Conservation (phyloP, 2,113 vertebrate species). For the Amblyornis subalaris region DNA sequence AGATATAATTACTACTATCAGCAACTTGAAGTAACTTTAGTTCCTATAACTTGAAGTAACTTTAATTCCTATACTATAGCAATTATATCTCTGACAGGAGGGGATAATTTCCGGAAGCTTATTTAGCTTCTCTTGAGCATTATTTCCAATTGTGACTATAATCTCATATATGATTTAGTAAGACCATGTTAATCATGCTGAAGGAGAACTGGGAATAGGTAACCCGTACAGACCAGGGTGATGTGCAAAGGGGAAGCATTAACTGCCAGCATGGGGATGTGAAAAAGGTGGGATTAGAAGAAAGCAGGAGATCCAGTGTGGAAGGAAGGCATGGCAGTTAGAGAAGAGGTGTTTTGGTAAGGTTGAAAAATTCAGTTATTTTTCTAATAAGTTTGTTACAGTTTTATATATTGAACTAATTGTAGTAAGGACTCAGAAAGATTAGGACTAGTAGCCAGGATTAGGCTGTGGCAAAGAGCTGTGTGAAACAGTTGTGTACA, state of each 20-base stretch:
- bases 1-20: conserved; percentile 34
- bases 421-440: neutral
- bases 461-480: neutral
- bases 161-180: neutral
- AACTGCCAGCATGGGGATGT: neutral
- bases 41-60: neutral
- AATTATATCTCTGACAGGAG: conserved; percentile 10
- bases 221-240: neutral
- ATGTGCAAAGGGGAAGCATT: neutral
- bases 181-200: neutral
- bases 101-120: conserved; percentile 7
- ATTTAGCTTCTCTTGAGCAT: neutral
- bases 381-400: neutral
- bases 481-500: neutral
- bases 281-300: neutral
- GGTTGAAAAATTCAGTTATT: neutral
- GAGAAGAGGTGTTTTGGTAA: neutral
- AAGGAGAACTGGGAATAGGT: neutral
- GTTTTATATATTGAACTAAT: neutral
- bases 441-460: neutral
- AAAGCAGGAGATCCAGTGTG: neutral
- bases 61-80: neutral
- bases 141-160: neutral
- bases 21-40: conserved; percentile 6
- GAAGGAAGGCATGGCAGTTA: neutral